These are phyloP conservation scores for Drosophila borborema DNA, from an alignment of 2,888 invertebrate genomes.

Conservation along the genomic window DNA sequence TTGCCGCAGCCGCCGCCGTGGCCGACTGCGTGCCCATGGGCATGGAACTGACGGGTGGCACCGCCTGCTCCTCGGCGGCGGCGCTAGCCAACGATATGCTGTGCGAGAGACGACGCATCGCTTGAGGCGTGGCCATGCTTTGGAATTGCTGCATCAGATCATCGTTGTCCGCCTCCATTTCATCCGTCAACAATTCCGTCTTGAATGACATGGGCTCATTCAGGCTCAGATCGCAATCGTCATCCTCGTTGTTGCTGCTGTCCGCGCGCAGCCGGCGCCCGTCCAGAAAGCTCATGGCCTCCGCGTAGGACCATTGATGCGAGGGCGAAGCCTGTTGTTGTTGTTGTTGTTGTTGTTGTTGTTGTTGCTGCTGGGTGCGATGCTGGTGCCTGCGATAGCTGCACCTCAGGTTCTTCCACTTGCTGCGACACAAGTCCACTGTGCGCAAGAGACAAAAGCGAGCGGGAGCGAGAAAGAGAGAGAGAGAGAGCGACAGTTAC, in stretches of 20 bases:
- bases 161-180: conserved; percentile 77
- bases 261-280: conserved; percentile 34
- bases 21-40: conserved; percentile 36
- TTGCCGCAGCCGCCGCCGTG: conserved; percentile 57
- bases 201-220: conserved; percentile 48
- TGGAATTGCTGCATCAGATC: conserved; percentile 76
- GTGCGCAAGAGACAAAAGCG: conserved; percentile 11
- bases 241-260: conserved; percentile 58
- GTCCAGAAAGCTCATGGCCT: conserved; percentile 64
- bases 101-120: conserved; percentile 73
- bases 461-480: neutral
- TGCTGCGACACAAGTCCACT: conserved; percentile 81
- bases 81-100: conserved; percentile 72
- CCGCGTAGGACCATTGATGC: conserved; percentile 53
- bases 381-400: conserved; percentile 55
- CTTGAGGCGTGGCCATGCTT: conserved; percentile 78
- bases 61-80: conserved; percentile 59
- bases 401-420: conserved; percentile 82
- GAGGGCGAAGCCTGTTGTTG: conserved; percentile 34
- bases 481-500: neutral
- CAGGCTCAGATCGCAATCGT: conserved; percentile 33
- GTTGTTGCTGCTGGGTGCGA: conserved; percentile 33
- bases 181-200: conserved; percentile 51
- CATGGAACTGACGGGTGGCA: neutral
- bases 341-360: conserved; percentile 16